These are phyloP conservation scores for Fulica atra DNA, from an alignment of 2,113 vertebrate species.

Conservation along the genomic window DNA sequence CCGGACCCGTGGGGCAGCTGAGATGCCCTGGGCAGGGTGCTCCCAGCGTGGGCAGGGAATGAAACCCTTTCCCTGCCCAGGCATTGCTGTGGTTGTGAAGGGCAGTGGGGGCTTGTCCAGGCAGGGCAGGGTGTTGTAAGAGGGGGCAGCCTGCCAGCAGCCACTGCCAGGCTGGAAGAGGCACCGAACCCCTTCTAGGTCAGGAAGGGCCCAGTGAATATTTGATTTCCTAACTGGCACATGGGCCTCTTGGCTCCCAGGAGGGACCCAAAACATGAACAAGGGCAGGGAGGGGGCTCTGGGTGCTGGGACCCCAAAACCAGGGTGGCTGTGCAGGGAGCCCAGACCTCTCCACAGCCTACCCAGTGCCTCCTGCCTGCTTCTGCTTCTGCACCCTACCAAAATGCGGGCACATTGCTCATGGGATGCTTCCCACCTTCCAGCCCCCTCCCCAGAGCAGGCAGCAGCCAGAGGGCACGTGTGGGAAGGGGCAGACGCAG, in stretches of 20 bases:
- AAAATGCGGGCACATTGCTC: not conserved
- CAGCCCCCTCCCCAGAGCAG: not conserved
- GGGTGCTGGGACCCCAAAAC: not conserved
- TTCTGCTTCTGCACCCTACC: not conserved
- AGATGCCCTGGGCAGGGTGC: not conserved
- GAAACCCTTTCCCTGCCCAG: not conserved
- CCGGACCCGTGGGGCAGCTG: fast-evolving
- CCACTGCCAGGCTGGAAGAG: not conserved
- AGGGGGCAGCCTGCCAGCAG: not conserved
- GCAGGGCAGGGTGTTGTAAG: not conserved
- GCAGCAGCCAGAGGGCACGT: fast-evolving
- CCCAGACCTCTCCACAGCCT: not conserved
- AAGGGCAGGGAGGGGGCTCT: not conserved
- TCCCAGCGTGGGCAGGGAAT: not conserved
- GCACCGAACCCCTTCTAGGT: not conserved
- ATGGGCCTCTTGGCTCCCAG: not conserved
- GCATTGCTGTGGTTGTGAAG: not conserved
- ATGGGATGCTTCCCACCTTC: not conserved
- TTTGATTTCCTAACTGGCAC: not conserved
- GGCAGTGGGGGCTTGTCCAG: not conserved
- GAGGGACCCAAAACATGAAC: fast-evolving
- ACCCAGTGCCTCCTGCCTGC: not conserved
- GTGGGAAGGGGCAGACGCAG: not conserved
- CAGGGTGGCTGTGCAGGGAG: not conserved
- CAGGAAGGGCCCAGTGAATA: not conserved